Percentiles rank a stretch among this genome's conserved stretches.
phyloP scores from a whole-genome alignment of 2,888 invertebrate genomes.

The Hydriomena furcata region DNA sequence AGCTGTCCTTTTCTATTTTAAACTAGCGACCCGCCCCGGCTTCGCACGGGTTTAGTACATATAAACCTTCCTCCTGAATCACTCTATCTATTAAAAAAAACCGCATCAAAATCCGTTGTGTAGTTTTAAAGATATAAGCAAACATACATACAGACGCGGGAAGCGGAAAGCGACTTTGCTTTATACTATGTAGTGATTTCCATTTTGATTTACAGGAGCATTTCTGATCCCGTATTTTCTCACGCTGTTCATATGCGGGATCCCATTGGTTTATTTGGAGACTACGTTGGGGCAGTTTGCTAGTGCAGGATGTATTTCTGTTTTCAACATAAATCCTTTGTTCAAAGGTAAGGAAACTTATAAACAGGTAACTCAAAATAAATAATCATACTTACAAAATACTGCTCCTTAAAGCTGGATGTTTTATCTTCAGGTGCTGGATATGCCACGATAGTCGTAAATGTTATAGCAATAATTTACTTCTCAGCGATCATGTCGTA shows the following conservation, averaged over 20 bases:
- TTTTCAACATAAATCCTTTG: slow-evolving; percentile 91
- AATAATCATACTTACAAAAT: too few species aligned
- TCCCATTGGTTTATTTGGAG: slow-evolving; percentile 95
- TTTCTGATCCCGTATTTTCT: slow-evolving; percentile 94
- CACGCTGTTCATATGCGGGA: slow-evolving; percentile 91
- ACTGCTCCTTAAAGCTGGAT: not conserved
- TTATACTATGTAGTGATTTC: too few species aligned
- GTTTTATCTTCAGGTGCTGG: slow-evolving; percentile 87
- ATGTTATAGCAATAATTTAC: slow-evolving; percentile 91
- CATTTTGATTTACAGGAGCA: slow-evolving; percentile 86
- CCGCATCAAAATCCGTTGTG: too few species aligned
- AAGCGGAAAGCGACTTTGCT: too few species aligned
- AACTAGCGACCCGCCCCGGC: too few species aligned
- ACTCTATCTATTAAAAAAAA: too few species aligned
- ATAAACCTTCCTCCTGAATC: too few species aligned
- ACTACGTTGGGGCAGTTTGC: slow-evolving; percentile 93
- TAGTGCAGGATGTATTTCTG: slow-evolving; percentile 90
- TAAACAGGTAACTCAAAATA: too few species aligned
- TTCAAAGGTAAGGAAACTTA: slow-evolving; percentile 89
- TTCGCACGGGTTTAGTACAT: too few species aligned
- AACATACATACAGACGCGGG: too few species aligned
- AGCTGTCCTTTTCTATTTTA: too few species aligned
- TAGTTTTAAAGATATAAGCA: too few species aligned
- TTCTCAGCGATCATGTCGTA: slow-evolving; percentile 94
- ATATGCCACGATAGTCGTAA: slow-evolving; percentile 91